Evolutionary conservation across 1,140 invertebrate genomes (phyloP).

Genomic region (Metaphire vulgaris): DNA sequence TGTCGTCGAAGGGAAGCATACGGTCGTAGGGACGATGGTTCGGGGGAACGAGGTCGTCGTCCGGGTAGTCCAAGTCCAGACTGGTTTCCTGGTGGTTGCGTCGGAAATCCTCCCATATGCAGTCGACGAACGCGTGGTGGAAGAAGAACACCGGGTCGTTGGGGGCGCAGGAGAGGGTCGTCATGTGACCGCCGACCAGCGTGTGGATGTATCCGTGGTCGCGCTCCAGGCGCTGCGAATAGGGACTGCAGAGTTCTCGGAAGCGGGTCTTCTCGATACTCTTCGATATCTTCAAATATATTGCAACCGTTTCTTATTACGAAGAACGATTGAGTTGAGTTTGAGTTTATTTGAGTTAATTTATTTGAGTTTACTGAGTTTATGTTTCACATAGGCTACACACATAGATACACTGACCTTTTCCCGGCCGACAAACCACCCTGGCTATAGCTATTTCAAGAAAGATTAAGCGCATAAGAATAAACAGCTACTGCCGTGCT

Average conservation of each 20-base stretch:
- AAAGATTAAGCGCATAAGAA: too few species aligned
- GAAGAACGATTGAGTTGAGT: too few species aligned
- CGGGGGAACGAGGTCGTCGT: not conserved
- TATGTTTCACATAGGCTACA: too few species aligned
- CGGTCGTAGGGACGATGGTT: not conserved
- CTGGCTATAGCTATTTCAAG: too few species aligned
- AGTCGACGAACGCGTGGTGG: slow-evolving; percentile 52
- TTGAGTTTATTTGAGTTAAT: too few species aligned
- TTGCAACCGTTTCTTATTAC: too few species aligned
- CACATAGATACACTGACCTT: too few species aligned
- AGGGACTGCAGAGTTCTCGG: not conserved
- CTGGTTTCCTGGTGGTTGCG: not conserved
- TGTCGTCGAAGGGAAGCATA: not conserved
- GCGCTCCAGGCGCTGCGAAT: slow-evolving; percentile 35
- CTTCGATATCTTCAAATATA: too few species aligned
- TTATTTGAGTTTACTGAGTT: too few species aligned
- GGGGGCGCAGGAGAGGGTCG: slow-evolving; percentile 39
- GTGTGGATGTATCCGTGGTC: slow-evolving; percentile 40
- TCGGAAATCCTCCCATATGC: slow-evolving; percentile 43
- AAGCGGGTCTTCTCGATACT: not conserved
- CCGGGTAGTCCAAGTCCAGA: not conserved
- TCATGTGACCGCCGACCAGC: slow-evolving; percentile 43
- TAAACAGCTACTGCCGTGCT: too few species aligned
- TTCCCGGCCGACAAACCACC: too few species aligned
- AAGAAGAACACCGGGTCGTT: slow-evolving; percentile 52